A percentile compares a stretch with the other conserved stretches of the same genome.
Evolutionary conservation across 2,888 invertebrate genomes (phyloP).

Genomic region (Napeogenes sylphis): DNA sequence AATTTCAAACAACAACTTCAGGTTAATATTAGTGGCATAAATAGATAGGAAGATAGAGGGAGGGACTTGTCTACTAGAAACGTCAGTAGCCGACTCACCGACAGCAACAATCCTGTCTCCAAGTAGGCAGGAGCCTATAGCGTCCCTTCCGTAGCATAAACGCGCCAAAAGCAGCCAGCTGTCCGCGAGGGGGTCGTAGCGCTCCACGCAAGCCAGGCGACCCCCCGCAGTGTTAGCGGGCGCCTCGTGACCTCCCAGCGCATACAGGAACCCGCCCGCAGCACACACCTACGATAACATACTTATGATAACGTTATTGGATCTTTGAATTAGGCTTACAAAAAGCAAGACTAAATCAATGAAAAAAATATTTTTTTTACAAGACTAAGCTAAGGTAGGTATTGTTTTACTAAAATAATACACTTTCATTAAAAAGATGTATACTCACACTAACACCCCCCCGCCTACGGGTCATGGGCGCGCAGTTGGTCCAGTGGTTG

Average conservation of each 20-base stretch:
- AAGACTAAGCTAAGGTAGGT: too few species aligned
- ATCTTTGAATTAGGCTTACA: too few species aligned
- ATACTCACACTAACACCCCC: slow-evolving; percentile 90
- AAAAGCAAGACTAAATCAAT: too few species aligned
- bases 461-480: slow-evolving; percentile 90
- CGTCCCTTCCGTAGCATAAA: slow-evolving; percentile 90
- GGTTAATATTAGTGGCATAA: too few species aligned
- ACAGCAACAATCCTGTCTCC: slow-evolving; percentile 89
- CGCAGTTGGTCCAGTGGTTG: slow-evolving; percentile 87
- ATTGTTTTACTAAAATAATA: too few species aligned
- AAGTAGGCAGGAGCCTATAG: slow-evolving; percentile 91
- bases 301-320: background rate
- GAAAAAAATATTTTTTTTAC: too few species aligned
- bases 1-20: too few species aligned
- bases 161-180: slow-evolving; percentile 92
- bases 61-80: too few species aligned
- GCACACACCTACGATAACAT: slow-evolving; percentile 81
- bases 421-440: too few species aligned
- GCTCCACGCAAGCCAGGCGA: slow-evolving; percentile 92
- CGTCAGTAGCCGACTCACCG: slow-evolving; percentile 76
- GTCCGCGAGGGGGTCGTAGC: slow-evolving; percentile 88
- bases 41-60: too few species aligned
- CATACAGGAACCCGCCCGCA: slow-evolving; percentile 92
- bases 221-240: slow-evolving; percentile 85
- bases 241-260: slow-evolving; percentile 95